A percentile compares a stretch with the other conserved stretches of the same genome.
phyloP scores from a whole-genome alignment of 2,113 vertebrate genomes.

The Recurvirostra avosetta region DNA sequence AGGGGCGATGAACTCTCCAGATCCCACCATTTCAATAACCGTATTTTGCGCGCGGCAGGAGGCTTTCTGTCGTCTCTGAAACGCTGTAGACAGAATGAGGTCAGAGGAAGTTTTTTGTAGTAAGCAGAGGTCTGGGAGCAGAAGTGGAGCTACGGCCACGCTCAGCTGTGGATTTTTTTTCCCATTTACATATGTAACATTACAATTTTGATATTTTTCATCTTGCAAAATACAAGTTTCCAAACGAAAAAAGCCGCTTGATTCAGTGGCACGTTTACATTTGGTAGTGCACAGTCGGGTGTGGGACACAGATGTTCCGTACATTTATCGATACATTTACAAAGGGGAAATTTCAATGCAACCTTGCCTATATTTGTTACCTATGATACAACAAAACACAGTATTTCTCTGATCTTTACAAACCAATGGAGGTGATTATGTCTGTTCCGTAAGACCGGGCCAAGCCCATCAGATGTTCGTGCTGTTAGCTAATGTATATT shows the following conservation, averaged over 20 bases:
- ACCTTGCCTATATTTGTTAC: neutral
- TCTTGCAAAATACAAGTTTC: neutral
- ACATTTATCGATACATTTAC: neutral
- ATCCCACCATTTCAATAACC: neutral
- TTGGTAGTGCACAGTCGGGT: fast-evolving
- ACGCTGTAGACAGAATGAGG: neutral
- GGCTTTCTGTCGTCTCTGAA: neutral
- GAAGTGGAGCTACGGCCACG: neutral
- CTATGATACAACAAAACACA: neutral
- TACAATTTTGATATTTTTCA: fast-evolving
- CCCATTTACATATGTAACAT: fast-evolving
- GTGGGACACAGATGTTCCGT: neutral
- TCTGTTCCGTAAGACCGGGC: neutral
- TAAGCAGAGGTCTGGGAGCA: neutral
- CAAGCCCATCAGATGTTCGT: neutral
- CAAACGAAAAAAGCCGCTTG: fast-evolving
- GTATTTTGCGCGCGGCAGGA: neutral
- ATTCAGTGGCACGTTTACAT: fast-evolving
- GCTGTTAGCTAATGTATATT: neutral
- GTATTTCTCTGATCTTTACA: neutral
- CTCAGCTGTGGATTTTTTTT: neutral
- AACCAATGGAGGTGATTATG: neutral
- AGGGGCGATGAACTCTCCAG: neutral
- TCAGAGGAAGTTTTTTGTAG: neutral
- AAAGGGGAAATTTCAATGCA: neutral